Evolutionary conservation across 2,888 invertebrate species (phyloP).

Genomic region (Spicauda simplicius): DNA sequence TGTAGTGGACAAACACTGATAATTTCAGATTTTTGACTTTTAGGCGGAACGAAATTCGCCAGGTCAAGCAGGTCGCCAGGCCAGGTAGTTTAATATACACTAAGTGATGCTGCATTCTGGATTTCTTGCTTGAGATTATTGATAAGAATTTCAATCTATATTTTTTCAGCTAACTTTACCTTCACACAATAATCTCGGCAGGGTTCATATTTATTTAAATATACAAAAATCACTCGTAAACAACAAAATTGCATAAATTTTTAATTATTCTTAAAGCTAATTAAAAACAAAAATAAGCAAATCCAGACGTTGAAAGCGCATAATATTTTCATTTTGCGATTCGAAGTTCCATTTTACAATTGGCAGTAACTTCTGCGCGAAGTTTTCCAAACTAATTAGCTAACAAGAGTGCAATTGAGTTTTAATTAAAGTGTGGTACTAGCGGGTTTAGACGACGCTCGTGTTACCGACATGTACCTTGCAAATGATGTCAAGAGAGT

Average conservation of each 20-base stretch:
- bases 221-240: not conserved
- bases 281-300: not conserved
- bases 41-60: too few relatives aligned
- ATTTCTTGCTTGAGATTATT: too few relatives aligned
- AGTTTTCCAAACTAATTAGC: conserved; percentile 11
- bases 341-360: not conserved
- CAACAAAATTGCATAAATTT: not conserved
- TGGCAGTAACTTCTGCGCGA: conserved; percentile 2
- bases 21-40: too few relatives aligned
- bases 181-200: too few relatives aligned
- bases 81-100: too few relatives aligned
- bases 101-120: too few relatives aligned
- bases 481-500: conserved; percentile 5
- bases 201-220: not conserved
- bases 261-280: not conserved
- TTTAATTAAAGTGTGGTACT: conserved; percentile 12
- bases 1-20: too few relatives aligned
- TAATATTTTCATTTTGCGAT: not conserved
- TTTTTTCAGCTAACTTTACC: too few relatives aligned
- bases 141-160: too few relatives aligned
- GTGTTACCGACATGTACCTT: not conserved
- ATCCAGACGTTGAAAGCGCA: not conserved
- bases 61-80: too few relatives aligned
- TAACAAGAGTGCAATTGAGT: conserved; percentile 12
- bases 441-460: not conserved